Base-by-base conservation (phyloP, 2,888 invertebrate species). In the Abscondita cerata region DNA sequence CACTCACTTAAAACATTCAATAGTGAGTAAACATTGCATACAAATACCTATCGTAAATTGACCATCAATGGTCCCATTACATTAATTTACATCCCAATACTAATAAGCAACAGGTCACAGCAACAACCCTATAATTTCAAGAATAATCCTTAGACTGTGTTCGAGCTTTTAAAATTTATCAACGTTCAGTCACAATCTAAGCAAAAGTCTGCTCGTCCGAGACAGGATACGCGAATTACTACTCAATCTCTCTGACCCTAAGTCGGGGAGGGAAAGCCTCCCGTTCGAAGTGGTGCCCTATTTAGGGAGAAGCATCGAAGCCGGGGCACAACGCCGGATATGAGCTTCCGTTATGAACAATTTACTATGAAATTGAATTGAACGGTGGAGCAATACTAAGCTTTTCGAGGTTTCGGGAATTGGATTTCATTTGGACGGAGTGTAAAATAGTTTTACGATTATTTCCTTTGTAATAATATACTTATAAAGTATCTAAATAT, bases 321-420 rank as follows among this genome's bases (percentile, higher is more conserved):
- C 68, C 66, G 62, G 66, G 67, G 70, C 66, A 69, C 70, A 65
- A 60, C 72, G 82, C 88, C 90, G 91, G 90, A 91, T 90, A 90
- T 91, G 90, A 90, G 89, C 87, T 89, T 89, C 89, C 90, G 90
- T 89, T 89, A 87, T 88, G 89, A 89, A 90, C 89, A 89, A 89
- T 90, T 90, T 89, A 73, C 77, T 76, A 74, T 75, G 75, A 78
- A 78, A 79, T 80, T 77, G 78, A 77, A 78, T 78, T 78, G 78
- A 77, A 78, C 78, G 76, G 76, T 74, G 72, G 73, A 71, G 75
- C 72, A 73, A 70, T 73, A 72, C 69, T 70, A 67, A 69, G 64
- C 72, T 69, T 74, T 75, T 71, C 70, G 72, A 69, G 73, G 72
- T 71, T 72, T 72, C 68, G 66, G 68, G 69, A 73, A 74, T 74